phyloP scores from a whole-genome alignment of 1,140 invertebrate genomes.

The Heliconius hermathena region DNA sequence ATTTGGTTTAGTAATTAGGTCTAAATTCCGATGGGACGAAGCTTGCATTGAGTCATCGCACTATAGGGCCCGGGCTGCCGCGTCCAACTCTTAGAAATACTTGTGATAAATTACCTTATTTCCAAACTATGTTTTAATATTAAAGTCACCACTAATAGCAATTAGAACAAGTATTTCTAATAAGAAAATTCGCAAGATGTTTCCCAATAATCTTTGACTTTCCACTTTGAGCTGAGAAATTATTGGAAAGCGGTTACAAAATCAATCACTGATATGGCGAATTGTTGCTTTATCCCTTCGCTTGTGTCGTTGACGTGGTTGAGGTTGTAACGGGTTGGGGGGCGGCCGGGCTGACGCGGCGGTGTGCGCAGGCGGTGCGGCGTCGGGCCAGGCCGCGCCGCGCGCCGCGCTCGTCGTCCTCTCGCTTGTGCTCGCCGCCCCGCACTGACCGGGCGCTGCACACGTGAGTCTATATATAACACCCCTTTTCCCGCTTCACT shows the following conservation, averaged over 20 bases:
- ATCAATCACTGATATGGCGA: constrained; percentile 27
- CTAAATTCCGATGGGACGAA: constrained; percentile 72
- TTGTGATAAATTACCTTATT: constrained; percentile 28
- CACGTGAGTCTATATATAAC: constrained; percentile 72
- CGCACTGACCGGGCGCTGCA: constrained; percentile 76
- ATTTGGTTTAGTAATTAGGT: constrained; percentile 40
- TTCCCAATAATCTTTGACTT: constrained; percentile 21
- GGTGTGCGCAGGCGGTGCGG: constrained; percentile 76
- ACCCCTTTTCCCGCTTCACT: constrained; percentile 38
- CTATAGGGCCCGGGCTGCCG: constrained; percentile 72
- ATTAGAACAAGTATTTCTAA: constrained; percentile 37
- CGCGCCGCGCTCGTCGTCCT: constrained; percentile 65
- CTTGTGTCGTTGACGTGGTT: constrained; percentile 19
- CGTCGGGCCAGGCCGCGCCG: constrained; percentile 57
- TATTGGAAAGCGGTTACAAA: constrained; percentile 34
- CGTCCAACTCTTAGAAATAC: constrained; percentile 49
- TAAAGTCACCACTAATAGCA: background rate
- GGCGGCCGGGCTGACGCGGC: constrained; percentile 84
- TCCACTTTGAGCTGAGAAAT: background rate
- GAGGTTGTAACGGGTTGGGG: constrained; percentile 25
- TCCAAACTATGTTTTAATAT: background rate
- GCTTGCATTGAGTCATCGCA: constrained; percentile 82
- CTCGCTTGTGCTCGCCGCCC: constrained; percentile 74
- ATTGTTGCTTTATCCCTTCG: background rate
- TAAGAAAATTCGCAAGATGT: constrained; percentile 17